Percentiles rank a stretch among this genome's conserved stretches.
These are phyloP conservation scores for Papilio gigon DNA, from an alignment of 2,888 invertebrate species.

Conservation along the genomic window DNA sequence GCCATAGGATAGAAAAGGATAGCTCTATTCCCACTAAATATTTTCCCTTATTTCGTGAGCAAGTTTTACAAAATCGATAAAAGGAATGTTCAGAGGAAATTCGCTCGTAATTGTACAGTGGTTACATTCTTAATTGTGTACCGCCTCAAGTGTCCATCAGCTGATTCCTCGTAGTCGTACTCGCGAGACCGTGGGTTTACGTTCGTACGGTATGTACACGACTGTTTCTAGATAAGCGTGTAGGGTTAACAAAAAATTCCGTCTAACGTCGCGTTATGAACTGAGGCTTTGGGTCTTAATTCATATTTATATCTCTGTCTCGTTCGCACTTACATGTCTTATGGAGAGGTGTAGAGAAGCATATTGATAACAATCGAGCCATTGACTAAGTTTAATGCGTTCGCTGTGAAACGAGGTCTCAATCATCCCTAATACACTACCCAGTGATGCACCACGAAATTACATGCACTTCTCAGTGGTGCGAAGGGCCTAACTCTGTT, in stretches of 20 bases:
- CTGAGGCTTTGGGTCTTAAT: no score
- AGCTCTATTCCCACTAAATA: neutral
- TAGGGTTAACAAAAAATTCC: constrained; percentile 40
- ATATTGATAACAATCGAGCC: no score
- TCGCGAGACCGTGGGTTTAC: constrained; percentile 30
- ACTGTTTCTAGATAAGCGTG: constrained; percentile 48
- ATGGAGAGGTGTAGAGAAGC: no score
- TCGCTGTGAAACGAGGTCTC: no score
- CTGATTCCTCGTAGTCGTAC: constrained; percentile 27
- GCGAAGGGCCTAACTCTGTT: no score
- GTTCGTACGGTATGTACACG: constrained; percentile 41
- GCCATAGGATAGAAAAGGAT: constrained; percentile 21
- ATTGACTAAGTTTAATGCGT: no score
- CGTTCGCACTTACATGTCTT: no score
- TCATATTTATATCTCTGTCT: no score
- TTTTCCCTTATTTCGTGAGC: constrained; percentile 17
- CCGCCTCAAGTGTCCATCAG: constrained; percentile 7
- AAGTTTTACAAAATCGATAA: constrained; percentile 33
- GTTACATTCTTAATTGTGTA: constrained; percentile 6
- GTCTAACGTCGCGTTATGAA: no score
- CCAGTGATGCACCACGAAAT: no score
- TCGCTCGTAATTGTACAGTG: constrained; percentile 22
- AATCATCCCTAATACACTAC: no score
- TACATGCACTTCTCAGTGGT: no score
- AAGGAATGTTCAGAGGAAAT: constrained; percentile 2